Evolutionary conservation across 1,140 invertebrate genomes (phyloP), one percentile per base, ranked within the genome.

Genomic region (Phymorhynchus buccinoides): DNA sequence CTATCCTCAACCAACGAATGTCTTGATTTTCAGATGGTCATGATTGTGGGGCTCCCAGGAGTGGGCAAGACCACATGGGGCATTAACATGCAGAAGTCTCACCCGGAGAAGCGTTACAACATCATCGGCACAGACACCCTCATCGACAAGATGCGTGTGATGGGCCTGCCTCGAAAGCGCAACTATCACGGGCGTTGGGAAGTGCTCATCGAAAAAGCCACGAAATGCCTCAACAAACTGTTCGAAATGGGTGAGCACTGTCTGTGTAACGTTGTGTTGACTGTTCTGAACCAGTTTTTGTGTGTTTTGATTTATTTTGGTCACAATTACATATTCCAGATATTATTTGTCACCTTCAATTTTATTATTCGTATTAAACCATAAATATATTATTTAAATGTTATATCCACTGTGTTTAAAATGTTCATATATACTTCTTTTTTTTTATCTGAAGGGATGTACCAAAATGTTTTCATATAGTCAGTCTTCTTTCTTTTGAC

Each of bases 61-160:
- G 94, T 96, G 39, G 98, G 98, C 37, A 99, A 99, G 94, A 98
- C 97, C 3, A 95, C 95, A 87, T 99, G 97, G 97, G 96, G 96
- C 27, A 95, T 93, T 30, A 95, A 97, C 85, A 96, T 96, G 90
- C 93, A 95, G 22, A 93, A 94, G 16, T 94, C 95, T 39, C 94
- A 97, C 91, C 94, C 95, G 0, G 96, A 97, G 9, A 97, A 96
- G 92, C 82, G 90, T 27, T 98, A 96, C 94, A 97, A 97, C 92
- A 95, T 99, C 75, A 94, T 99, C 87, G 97, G 98, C 77, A 97
- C 96, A 30, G 96, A 96, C 90, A 95, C 95, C 77, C 94, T 98
- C 27, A 96, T 98, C 92, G 96, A 98, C 82, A 97, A 96, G 94
- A 98, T 98, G 97, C 97, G 96, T 94, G 95, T 96, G 3, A 95